Conservation (phyloP, 2,888 invertebrate genomes). For the Oscheius sp. region DNA sequence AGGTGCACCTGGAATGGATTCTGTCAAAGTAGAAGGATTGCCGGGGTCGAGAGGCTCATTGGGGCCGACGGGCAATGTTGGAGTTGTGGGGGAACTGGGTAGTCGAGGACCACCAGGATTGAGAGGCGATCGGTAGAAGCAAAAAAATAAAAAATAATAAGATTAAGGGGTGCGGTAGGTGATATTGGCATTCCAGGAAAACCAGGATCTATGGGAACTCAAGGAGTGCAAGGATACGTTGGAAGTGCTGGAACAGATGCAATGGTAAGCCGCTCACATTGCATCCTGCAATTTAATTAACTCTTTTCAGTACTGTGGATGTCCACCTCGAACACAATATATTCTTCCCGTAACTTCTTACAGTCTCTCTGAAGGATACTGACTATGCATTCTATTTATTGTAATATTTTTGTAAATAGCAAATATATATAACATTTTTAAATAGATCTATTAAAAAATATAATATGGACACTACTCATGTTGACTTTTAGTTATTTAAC, state of each 20-base stretch:
- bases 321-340: conserved; percentile 33
- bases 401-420: conserved; percentile 3
- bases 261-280: conserved; percentile 5
- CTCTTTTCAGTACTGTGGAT: conserved; percentile 46
- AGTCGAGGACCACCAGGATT: conserved; percentile 1
- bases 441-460: too few species aligned
- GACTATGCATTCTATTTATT: conserved; percentile 13
- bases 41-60: conserved; percentile 37
- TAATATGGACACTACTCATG: too few species aligned
- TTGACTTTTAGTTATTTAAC: too few species aligned
- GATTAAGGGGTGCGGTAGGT: not conserved
- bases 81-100: conserved; percentile 38
- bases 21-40: conserved; percentile 39
- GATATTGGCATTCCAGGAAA: not conserved
- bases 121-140: not conserved
- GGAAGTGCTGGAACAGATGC: conserved; percentile 35
- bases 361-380: not conserved
- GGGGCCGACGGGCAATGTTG: conserved; percentile 34
- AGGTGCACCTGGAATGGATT: conserved; percentile 46
- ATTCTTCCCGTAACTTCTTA: not conserved
- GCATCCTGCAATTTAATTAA: not conserved
- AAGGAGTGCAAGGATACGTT: conserved; percentile 28
- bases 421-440: not conserved
- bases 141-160: not conserved
- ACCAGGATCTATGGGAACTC: not conserved